These are phyloP conservation scores for Gila robusta DNA, from an alignment of 2,797 vertebrate species.

Conservation along the genomic window DNA sequence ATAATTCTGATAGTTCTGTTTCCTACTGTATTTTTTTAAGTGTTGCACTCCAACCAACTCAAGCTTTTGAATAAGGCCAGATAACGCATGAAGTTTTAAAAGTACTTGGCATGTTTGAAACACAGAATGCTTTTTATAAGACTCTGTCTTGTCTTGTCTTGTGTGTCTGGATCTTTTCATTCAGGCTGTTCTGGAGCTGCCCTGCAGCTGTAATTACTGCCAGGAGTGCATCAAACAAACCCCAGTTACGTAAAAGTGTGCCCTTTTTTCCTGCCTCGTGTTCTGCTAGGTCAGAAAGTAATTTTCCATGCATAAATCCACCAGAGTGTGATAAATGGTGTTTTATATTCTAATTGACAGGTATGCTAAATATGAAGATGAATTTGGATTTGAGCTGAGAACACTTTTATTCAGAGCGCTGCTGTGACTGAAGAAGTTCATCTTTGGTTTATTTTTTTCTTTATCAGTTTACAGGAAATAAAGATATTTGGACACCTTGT, in stretches of 20 bases:
- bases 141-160: slow-evolving; percentile 53
- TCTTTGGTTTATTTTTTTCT: background rate
- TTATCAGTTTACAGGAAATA: background rate
- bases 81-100: background rate
- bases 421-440: background rate
- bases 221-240: slow-evolving; percentile 63
- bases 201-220: slow-evolving; percentile 65
- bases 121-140: slow-evolving; percentile 35
- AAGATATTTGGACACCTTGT: background rate
- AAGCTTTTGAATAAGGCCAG: background rate
- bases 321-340: slow-evolving; percentile 12
- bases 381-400: background rate
- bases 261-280: slow-evolving; percentile 56
- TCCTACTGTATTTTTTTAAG: background rate
- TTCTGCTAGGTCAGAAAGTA: slow-evolving; percentile 38
- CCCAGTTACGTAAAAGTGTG: slow-evolving; percentile 49
- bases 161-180: slow-evolving; percentile 61
- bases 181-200: slow-evolving; percentile 54
- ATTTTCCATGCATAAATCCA: slow-evolving; percentile 19
- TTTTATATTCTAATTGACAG: slow-evolving; percentile 15
- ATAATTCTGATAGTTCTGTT: background rate
- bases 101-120: background rate
- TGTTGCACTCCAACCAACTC: background rate
- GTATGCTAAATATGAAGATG: background rate
- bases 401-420: background rate